Conservation (phyloP, 2,113 vertebrate genomes). For the Tragulus kanchil region DNA sequence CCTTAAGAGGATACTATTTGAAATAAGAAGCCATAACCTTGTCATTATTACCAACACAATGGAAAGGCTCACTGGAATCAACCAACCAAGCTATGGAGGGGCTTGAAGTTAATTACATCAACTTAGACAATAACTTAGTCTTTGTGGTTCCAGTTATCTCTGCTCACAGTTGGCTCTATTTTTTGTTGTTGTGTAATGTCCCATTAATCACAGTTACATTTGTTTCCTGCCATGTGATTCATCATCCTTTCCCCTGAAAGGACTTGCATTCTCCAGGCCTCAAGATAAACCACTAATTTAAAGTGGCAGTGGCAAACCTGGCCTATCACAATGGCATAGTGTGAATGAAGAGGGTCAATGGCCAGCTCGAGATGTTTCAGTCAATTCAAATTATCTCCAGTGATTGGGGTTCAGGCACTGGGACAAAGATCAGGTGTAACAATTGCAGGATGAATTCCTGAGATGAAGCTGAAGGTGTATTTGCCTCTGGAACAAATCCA, state of each 20-base stretch:
- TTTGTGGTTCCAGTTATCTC: constrained; percentile 93
- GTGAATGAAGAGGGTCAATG: constrained; percentile 74
- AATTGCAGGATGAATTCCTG: background rate
- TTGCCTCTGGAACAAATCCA: background rate
- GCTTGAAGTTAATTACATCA: constrained; percentile 93
- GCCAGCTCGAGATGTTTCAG: constrained; percentile 74
- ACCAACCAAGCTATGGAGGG: constrained; percentile 73
- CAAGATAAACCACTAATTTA: constrained; percentile 91
- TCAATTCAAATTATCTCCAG: constrained; percentile 71
- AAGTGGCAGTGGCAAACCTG: constrained; percentile 87
- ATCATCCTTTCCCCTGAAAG: constrained; percentile 89
- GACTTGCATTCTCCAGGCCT: constrained; percentile 86
- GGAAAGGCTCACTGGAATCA: constrained; percentile 73
- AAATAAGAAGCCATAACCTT: constrained; percentile 77
- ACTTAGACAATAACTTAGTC: constrained; percentile 90
- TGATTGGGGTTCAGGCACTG: background rate
- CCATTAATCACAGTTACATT: constrained; percentile 96
- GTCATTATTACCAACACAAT: constrained; percentile 85
- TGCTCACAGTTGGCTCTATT: constrained; percentile 92
- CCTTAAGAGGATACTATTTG: constrained; percentile 81
- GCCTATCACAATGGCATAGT: constrained; percentile 82
- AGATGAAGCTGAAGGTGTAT: background rate
- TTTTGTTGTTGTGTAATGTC: constrained; percentile 88
- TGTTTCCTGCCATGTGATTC: constrained; percentile 92
- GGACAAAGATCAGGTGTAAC: constrained; percentile 69